Conservation (phyloP, 1,140 invertebrate genomes). For the Luehdorfia chinensis region DNA sequence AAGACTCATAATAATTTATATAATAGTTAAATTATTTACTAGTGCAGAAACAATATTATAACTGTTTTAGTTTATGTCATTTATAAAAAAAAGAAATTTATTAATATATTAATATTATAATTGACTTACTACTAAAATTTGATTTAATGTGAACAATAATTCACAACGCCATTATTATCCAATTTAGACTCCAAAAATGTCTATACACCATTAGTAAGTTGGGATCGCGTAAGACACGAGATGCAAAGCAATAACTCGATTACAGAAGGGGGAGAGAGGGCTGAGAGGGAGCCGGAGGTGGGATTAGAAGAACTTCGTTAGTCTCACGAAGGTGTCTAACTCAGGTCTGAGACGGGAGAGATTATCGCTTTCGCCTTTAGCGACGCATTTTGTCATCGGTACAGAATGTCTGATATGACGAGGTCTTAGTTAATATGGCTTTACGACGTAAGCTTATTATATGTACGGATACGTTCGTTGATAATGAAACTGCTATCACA, state of each 20-base stretch:
- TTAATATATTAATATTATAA: no score
- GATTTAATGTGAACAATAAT: no score
- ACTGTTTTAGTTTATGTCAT: no score
- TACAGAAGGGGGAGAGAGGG: slow-evolving; percentile 39
- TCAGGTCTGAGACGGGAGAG: slow-evolving; percentile 59
- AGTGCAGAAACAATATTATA: no score
- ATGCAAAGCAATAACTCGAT: slow-evolving; percentile 67
- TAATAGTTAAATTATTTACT: no score
- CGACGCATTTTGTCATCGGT: slow-evolving; percentile 52
- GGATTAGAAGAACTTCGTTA: slow-evolving; percentile 73
- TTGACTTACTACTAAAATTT: no score
- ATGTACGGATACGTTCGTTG: background rate
- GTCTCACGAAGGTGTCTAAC: slow-evolving; percentile 66
- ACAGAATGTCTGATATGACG: slow-evolving; percentile 35
- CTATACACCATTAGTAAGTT: slow-evolving; percentile 33
- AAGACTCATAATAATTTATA: no score
- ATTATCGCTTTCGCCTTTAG: slow-evolving; percentile 68
- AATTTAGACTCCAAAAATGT: slow-evolving; percentile 23
- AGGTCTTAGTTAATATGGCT: slow-evolving; percentile 6
- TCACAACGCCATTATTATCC: slow-evolving; percentile 21
- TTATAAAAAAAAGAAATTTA: no score
- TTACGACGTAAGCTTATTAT: background rate
- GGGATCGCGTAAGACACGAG: slow-evolving; percentile 55
- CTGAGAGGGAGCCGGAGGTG: slow-evolving; percentile 34
- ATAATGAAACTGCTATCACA: background rate